Conservation (phyloP, 2,888 invertebrate genomes). For the Melinopterus prodromus region DNA sequence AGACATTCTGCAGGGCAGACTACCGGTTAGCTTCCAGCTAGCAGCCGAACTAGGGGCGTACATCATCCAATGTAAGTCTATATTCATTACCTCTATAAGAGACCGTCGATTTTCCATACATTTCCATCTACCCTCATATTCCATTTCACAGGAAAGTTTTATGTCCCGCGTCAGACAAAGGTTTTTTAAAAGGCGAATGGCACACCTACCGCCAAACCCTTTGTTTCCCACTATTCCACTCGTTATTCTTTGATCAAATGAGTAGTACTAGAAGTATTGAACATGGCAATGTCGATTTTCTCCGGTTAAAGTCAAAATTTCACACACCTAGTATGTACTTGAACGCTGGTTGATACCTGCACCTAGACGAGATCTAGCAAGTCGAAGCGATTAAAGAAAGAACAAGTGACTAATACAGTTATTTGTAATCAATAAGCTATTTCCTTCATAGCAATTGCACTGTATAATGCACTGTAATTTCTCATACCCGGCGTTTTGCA, state of each 20-base stretch:
- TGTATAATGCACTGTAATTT: background rate
- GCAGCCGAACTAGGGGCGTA: constrained; percentile 92
- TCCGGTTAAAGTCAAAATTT: too few species aligned
- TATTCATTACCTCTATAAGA: constrained; percentile 4
- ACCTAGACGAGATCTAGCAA: too few species aligned
- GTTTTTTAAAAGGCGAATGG: background rate
- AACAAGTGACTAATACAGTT: too few species aligned
- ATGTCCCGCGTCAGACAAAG: background rate
- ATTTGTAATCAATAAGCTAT: background rate
- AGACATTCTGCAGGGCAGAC: constrained; percentile 92
- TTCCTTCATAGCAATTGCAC: background rate
- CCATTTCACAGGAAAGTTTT: constrained; percentile 9
- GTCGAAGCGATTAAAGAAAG: too few species aligned
- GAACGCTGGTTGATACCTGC: too few species aligned
- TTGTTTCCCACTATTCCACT: constrained; percentile 19
- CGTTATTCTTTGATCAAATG: constrained; percentile 23
- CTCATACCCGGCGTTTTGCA: background rate
- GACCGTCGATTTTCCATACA: background rate
- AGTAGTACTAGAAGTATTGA: too few species aligned
- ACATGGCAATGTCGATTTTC: too few species aligned
- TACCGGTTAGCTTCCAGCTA: constrained; percentile 90
- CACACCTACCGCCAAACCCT: background rate
- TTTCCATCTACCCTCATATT: constrained; percentile 16
- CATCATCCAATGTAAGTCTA: constrained; percentile 91
- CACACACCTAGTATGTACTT: too few species aligned